Base-by-base conservation (phyloP, 2,113 vertebrate genomes). In the Epinephelus fuscoguttatus region DNA sequence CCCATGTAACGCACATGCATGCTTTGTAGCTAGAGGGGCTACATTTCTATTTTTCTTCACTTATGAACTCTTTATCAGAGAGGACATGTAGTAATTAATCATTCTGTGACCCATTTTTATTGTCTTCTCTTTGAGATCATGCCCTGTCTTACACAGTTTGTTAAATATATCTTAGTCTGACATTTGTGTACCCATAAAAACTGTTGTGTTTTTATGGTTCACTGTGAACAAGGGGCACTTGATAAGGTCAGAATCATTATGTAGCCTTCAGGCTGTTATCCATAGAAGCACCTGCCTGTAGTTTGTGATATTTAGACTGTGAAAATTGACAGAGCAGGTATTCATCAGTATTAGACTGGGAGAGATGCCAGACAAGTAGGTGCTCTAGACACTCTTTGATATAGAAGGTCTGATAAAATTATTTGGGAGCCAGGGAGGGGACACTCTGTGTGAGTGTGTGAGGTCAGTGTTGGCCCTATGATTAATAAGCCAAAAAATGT, bases 1-100 rank as follows among this genome's bases (percentile, higher is more conserved):
- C 15, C 78, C 84, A 83, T 89, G 67, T 82, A 82, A 78, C 5
- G 11, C 33, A 83, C 56, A 80, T 75, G 33, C 81, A 88, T 63
- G 10, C 71, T 72, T 80, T 66, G 74, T 59, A 64, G 57, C 80
- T 63, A 4, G 23, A 69, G 63, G 33, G 84, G 78, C 56, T 64
- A 40, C 7, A 47, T 77, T 81, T 83, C 7, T 57, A 19, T 82
- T 82, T 71, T 75, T 70, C 9, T 73, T 57, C 75, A 68, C 45
- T 27, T 70, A 52, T 68, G 74, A 25, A 47, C 18, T 73, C 37
- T 63, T 69, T 53, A 50, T 62, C 30, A n/a, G 10, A 17, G 17
- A 37, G 1, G 37, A 50, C 4, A 15, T 79, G 30, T 15, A 37
- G 25, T 27, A 53, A 67, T 61, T 66, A 6, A 85, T 64, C 42